Evolutionary conservation across 2,797 vertebrate genomes (phyloP), one percentile per base, ranked within the genome.

Genomic region (Poecilia picta): DNA sequence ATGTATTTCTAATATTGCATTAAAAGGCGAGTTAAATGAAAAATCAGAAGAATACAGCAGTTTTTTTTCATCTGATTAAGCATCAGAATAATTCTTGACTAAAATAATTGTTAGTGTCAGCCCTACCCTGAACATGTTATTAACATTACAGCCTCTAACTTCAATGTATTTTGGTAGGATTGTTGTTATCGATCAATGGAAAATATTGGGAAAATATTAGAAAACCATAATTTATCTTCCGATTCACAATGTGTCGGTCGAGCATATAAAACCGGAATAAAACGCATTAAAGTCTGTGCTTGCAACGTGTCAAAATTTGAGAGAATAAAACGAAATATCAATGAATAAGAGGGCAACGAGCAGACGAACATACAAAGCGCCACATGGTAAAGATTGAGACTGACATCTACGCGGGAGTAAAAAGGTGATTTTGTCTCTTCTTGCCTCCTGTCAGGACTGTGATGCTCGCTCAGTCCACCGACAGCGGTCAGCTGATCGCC

Each of bases 401-500:
- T 25, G 33, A 36, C 23, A 15, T 7, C n/a, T 11, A 15, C 15
- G 4, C 25, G 0, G 2, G 2, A 11, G 68, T 45, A 16, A 71
- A 45, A 70, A 16, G 41, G 18, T 77, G 8, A 81, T 77, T 55
- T 72, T 20, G 25, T 47, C 45, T 28, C 15, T 11, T 89, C 13
- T 76, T 47, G 39, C 28, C 53, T 36, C 76, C 72, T 31, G 45
- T 78, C 84, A 96, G 96, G 91, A 94, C 94, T 25, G 95, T 95
- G 86, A 93, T 95, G 90, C 90, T 99, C 28, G 95, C 97, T 86
- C 97, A 98, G 82, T 95, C 96, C 90, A 99, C 98, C 70, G 96
- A 98, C 90, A 97, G 92, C 2, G 97, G 96, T 76, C 96, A 97
- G 93, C 86, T 98, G 70, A 98, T 99, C 74, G 96, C 97, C 39